phyloP scores from a whole-genome alignment of 2,888 invertebrate species.

The Lagria hirta region DNA sequence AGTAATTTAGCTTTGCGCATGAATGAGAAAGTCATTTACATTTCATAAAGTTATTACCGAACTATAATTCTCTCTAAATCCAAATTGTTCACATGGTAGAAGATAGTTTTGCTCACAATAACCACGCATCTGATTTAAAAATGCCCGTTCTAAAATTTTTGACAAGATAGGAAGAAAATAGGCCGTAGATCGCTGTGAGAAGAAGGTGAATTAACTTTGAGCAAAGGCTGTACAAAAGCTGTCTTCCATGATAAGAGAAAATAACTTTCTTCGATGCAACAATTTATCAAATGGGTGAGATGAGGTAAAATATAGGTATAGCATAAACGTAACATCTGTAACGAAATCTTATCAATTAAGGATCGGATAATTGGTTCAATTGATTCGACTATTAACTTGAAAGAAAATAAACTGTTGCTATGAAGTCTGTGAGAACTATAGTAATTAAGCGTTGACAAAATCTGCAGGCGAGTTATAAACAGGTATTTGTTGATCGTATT shows the following conservation, averaged over 20 bases:
- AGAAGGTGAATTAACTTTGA: not conserved
- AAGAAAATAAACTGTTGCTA: too few species aligned
- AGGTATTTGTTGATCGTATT: too few species aligned
- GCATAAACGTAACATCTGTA: not conserved
- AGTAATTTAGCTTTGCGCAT: too few species aligned
- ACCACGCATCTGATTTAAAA: not conserved
- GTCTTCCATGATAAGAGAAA: not conserved
- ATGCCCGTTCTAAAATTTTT: too few species aligned
- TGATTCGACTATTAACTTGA: too few species aligned
- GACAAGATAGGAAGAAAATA: not conserved
- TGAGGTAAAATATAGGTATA: not conserved
- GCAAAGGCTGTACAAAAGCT: not conserved
- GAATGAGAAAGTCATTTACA: not conserved
- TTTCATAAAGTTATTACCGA: not conserved
- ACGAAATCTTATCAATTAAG: not conserved
- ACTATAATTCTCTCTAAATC: not conserved
- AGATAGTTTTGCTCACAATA: not conserved
- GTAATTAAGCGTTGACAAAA: too few species aligned
- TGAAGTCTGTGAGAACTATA: too few species aligned
- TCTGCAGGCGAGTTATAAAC: too few species aligned
- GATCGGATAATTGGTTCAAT: too few species aligned
- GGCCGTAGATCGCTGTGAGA: not conserved
- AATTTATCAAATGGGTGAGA: not conserved
- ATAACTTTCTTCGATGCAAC: not conserved
- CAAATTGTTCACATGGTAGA: not conserved